Evolutionary conservation across 1,140 invertebrate species (phyloP).

Genomic region (Neelides sp.): DNA sequence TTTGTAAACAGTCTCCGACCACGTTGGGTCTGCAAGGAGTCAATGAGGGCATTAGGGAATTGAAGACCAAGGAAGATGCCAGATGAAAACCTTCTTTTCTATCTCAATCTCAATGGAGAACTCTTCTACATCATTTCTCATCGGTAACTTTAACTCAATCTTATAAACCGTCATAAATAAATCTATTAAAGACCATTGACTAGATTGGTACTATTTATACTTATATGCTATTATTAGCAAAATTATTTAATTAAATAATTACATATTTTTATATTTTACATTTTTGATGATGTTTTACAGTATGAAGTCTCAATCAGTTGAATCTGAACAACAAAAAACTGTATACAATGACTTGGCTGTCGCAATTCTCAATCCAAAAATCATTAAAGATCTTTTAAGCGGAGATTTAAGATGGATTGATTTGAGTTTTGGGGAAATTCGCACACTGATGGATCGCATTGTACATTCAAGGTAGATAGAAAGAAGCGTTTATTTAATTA

Average conservation of each 20-base stretch:
- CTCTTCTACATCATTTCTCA: constrained; percentile 29
- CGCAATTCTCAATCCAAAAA: constrained; percentile 19
- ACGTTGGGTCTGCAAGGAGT: neutral
- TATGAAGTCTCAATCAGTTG: constrained; percentile 27
- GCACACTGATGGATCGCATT: constrained; percentile 20
- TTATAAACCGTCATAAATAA: too few relatives aligned
- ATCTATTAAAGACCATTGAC: too few relatives aligned
- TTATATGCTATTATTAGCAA: too few relatives aligned
- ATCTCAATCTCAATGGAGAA: constrained; percentile 27
- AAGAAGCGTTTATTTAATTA: too few relatives aligned
- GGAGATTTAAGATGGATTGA: constrained; percentile 13
- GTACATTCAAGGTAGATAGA: too few relatives aligned
- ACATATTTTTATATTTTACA: too few relatives aligned
- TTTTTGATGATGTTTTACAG: too few relatives aligned
- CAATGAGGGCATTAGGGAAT: too few relatives aligned
- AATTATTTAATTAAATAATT: too few relatives aligned
- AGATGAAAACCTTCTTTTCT: constrained; percentile 27
- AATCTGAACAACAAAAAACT: constrained; percentile 15
- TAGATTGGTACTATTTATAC: too few relatives aligned
- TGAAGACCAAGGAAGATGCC: neutral
- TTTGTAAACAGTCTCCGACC: too few relatives aligned
- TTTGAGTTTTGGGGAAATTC: constrained; percentile 14
- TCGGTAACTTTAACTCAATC: too few relatives aligned
- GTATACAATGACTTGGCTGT: constrained; percentile 25
- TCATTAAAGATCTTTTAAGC: constrained; percentile 16